These are phyloP conservation scores for Hirtodrosophila histrioides DNA, from an alignment of 2,888 invertebrate genomes.

Conservation along the genomic window DNA sequence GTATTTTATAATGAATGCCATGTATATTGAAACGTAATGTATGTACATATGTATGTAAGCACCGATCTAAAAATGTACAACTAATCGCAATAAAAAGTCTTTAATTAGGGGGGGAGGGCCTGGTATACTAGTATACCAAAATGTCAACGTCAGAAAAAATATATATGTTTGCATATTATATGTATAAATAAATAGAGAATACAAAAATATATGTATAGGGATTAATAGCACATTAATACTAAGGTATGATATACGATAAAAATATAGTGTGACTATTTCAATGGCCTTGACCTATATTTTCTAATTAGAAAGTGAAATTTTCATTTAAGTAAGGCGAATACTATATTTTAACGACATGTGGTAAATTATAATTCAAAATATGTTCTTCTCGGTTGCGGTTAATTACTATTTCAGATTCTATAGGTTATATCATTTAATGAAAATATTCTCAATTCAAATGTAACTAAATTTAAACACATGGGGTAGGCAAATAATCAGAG, in stretches of 20 bases:
- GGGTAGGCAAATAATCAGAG: no score
- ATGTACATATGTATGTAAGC: slow-evolving; percentile 21
- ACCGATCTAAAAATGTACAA: slow-evolving; percentile 21
- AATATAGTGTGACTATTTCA: slow-evolving; percentile 17
- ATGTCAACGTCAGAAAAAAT: not conserved
- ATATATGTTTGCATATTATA: not conserved
- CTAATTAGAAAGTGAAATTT: slow-evolving; percentile 3
- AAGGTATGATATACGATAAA: slow-evolving; percentile 6
- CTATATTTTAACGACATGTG: slow-evolving; percentile 15
- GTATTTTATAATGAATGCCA: slow-evolving; percentile 29
- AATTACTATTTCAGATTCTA: no score
- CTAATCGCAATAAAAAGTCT: slow-evolving; percentile 22
- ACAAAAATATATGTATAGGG: not conserved
- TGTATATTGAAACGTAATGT: slow-evolving; percentile 27
- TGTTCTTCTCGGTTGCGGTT: no score
- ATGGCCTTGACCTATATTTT: slow-evolving; percentile 80
- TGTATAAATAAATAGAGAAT: not conserved
- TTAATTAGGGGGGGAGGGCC: slow-evolving; percentile 5
- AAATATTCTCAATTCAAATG: no score
- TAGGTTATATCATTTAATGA: no score
- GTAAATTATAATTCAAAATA: no score
- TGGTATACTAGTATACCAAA: no score
- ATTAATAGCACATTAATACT: not conserved
- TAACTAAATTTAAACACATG: no score
- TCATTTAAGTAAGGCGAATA: slow-evolving; percentile 8